phyloP scores from a whole-genome alignment of 1,140 invertebrate species.

The Brachionus koreanus region DNA sequence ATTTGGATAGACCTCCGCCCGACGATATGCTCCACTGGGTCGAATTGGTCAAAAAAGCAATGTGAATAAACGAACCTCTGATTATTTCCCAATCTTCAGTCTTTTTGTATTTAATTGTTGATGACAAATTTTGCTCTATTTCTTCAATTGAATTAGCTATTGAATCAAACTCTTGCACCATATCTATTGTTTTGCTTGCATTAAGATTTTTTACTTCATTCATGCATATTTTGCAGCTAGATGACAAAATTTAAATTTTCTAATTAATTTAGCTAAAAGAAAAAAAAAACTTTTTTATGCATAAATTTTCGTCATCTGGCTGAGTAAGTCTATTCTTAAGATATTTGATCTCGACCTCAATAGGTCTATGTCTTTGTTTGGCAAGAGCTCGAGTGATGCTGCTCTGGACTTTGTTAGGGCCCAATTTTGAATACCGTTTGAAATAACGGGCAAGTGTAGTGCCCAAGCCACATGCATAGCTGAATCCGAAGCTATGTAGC shows the following conservation, averaged over 20 bases:
- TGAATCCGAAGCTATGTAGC: conserved; percentile 26
- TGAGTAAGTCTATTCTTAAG: not conserved
- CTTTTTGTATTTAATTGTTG: not conserved
- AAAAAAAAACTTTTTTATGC: not conserved
- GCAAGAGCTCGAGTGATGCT: not conserved
- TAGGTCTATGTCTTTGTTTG: not conserved
- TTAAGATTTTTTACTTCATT: conserved; percentile 5
- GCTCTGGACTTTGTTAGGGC: not conserved
- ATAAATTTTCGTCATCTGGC: conserved; percentile 17
- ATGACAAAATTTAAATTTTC: not conserved
- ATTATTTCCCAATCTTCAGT: not conserved
- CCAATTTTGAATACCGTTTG: conserved; percentile 1
- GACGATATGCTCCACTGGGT: conserved; percentile 50
- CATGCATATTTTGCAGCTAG: conserved; percentile 9
- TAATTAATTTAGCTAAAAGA: not conserved
- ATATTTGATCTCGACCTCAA: conserved; percentile 34
- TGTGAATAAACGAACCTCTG: not conserved
- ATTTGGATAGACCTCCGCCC: conserved; percentile 51
- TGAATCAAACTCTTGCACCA: conserved; percentile 6
- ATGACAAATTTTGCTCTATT: conserved; percentile 21
- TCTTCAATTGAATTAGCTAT: conserved; percentile 23
- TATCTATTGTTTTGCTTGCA: not conserved
- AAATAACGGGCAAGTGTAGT: conserved; percentile 21
- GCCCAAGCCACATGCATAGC: conserved; percentile 8
- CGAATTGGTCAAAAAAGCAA: conserved; percentile 10